phyloP scores from a whole-genome alignment of 2,113 vertebrate species.

The Leptodactylus fuscus region DNA sequence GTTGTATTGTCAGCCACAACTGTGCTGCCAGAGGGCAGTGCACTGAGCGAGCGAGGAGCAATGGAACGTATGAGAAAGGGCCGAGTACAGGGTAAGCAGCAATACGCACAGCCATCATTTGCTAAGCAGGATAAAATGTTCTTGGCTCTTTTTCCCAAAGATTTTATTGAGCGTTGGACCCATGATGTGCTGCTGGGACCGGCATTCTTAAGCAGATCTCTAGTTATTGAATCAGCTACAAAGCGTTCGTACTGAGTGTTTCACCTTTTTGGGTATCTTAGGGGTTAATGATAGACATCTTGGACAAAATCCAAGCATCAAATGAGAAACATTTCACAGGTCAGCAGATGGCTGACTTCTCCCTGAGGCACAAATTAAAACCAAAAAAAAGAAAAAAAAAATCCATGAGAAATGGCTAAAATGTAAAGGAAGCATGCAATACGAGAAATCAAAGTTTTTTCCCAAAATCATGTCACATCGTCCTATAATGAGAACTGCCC shows the following conservation, averaged over 20 bases:
- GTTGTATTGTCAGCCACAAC: not conserved
- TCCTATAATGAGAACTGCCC: not conserved
- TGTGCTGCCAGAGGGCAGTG: slow-evolving; percentile 6
- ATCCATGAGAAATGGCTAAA: slow-evolving; percentile 14
- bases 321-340: slow-evolving; percentile 60
- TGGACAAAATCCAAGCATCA: slow-evolving; percentile 56
- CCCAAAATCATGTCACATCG: slow-evolving; percentile 25
- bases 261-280: slow-evolving; percentile 15
- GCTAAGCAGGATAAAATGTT: slow-evolving; percentile 9
- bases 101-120: slow-evolving; percentile 14
- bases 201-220: not conserved
- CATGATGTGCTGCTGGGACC: not conserved
- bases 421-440: slow-evolving; percentile 34
- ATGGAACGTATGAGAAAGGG: not conserved
- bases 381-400: slow-evolving; percentile 42
- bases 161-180: not conserved
- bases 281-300: slow-evolving; percentile 60
- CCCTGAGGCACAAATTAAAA: slow-evolving; percentile 56
- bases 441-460: slow-evolving; percentile 35
- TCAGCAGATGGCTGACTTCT: slow-evolving; percentile 61
- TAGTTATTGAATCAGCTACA: not conserved
- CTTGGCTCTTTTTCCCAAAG: not conserved
- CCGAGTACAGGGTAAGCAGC: not conserved
- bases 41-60: not conserved
- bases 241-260: not conserved